Conservation (phyloP, 2,113 vertebrate genomes). For the Ictalurus punctatus region DNA sequence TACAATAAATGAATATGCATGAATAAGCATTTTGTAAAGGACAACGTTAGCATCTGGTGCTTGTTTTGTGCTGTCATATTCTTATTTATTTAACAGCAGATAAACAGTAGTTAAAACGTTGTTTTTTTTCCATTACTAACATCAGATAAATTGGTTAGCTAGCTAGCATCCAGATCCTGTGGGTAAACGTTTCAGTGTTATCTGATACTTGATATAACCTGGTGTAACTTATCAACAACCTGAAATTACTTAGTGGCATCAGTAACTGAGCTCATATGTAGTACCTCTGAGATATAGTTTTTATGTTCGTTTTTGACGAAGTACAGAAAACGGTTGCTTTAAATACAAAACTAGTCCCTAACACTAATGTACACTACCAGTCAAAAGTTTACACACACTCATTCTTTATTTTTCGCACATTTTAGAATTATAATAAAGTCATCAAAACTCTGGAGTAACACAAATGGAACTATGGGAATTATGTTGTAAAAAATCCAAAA, state of each 20-base stretch:
- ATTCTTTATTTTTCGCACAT: too few species aligned
- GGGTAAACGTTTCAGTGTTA: neutral
- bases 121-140: neutral
- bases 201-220: neutral
- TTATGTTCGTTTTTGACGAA: neutral
- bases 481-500: too few species aligned
- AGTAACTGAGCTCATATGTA: neutral
- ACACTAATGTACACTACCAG: neutral
- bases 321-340: neutral
- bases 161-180: neutral
- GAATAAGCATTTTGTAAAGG: neutral
- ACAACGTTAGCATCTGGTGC: neutral
- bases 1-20: neutral
- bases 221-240: neutral
- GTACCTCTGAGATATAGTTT: neutral
- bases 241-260: too few species aligned
- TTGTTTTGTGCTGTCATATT: neutral
- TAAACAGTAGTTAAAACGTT: neutral
- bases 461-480: too few species aligned
- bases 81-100: neutral
- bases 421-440: too few species aligned
- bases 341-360: neutral
- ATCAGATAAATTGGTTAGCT: neutral
- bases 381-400: too few species aligned
- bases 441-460: too few species aligned